Evolutionary conservation across 2,797 vertebrate species (phyloP), one percentile per base, ranked within the genome.

Genomic region (Cetoscarus ocellatus): DNA sequence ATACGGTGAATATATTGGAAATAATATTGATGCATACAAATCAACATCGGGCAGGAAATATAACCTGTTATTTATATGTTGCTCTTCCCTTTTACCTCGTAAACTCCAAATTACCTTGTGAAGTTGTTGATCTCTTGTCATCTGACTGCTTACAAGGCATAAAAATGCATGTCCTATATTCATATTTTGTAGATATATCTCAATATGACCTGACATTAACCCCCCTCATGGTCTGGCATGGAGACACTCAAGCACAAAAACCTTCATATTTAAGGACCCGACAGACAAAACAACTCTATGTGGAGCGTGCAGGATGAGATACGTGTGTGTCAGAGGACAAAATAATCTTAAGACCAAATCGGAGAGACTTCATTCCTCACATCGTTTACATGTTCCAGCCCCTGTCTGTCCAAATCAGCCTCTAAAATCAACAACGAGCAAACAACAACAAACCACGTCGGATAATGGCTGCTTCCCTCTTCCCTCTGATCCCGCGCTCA

Each of bases 231-330:
- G 35, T 7, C 54, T 5, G 44, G 59, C 52, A 10, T 1, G 52
- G 43, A 63, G 45, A 52, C 62, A 19, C 67, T 53, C 58, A 59
- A 63, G 64, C 63, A 74, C 63, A 79, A 62, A 75, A 67, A 39
- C 60, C 61, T 59, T 43, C 49, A 4, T 53, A 68, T 73, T 60
- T 73, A 36, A 65, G 40, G 54, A 65, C 62, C 4, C 73, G 0
- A 7, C 77, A 90, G 86, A 87, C 87, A 80, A 84, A 90, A 91
- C 80, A 90, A 58, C 34, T 43, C 12, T 40, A 73, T 15, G 76
- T 66, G 77, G 73, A 80, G 71, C 77, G 6, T 74, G 77, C 36
- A 62, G 69, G 48, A 45, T 14, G 74, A 78, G 72, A 65, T 61
- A 49, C 5, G 51, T 49, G 70, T 49, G 70, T 65, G 65, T 58